Evolutionary conservation across 2,113 vertebrate genomes (phyloP), one percentile per base, ranked within the genome.

Genomic region (Austrofundulus limnaeus): DNA sequence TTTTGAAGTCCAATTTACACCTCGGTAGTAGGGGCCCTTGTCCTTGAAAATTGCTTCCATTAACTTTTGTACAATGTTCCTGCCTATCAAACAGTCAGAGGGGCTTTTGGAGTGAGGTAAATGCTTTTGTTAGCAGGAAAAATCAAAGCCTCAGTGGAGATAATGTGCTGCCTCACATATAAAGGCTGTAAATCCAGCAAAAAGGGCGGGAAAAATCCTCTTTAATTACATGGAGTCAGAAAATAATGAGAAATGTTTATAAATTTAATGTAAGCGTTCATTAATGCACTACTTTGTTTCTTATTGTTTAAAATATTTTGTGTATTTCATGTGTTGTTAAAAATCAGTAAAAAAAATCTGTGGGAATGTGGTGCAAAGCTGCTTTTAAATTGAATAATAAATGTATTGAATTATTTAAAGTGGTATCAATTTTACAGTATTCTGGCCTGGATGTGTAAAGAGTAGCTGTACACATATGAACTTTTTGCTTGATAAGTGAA

Each of bases 31-130:
- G 66, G 70, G 46, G 63, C 66, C 69, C 63, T 84, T 88, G 84
- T 84, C 85, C 80, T 79, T 63, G 72, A 82, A 86, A 89, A 89
- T 82, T 79, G 82, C 82, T 78, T 82, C 75, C 56, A 85, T 85
- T 83, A 80, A 83, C 75, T 76, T 77, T 76, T 78, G 31, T 70
- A 41, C 63, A 46, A 42, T 66, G 75, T 68, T 57, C 62, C 66
- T 85, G 76, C 67, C 77, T 70, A 67, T 80, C 55, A 73, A 63
- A 1, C 53, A 62, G 81, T 77, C 69, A 83, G 46, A 75, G 59
- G 48, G 56, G 41, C 68, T 61, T 54, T 62, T 49, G 49, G 55
- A 72, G 71, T 17, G 54, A 41, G 41, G 45, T 77, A 47, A 80
- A 80, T 64, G 56, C 64, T 70, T 83, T 80, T 70, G 79, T 80